These are phyloP conservation scores for Drosophila emarginata DNA, from an alignment of 2,888 invertebrate genomes.

Conservation along the genomic window DNA sequence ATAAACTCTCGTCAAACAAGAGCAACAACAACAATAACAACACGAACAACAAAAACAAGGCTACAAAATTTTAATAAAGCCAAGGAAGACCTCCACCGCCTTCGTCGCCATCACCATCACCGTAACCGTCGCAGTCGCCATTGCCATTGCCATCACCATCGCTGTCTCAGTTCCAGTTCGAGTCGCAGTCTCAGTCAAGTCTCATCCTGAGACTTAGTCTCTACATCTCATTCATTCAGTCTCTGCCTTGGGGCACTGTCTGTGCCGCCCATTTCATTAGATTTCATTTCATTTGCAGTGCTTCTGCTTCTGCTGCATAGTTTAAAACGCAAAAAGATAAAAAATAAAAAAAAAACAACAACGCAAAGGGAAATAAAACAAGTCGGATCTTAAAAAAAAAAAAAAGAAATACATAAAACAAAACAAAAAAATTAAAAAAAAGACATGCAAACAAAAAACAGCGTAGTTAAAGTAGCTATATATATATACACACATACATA, in stretches of 20 bases:
- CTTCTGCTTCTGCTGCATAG: conserved; percentile 51
- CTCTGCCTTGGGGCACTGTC: conserved; percentile 30
- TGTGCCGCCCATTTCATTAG: conserved; percentile 30
- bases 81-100: conserved; percentile 8
- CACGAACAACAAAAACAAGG: conserved; percentile 34
- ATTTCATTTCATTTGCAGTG: conserved; percentile 35
- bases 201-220: background rate
- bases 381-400: background rate
- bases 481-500: background rate
- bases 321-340: conserved; percentile 37
- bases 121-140: background rate
- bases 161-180: too few species aligned
- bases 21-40: conserved; percentile 25
- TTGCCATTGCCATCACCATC: background rate
- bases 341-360: background rate
- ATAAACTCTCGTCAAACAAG: conserved; percentile 35
- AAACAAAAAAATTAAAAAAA: background rate
- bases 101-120: background rate
- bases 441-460: background rate
- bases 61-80: conserved; percentile 49
- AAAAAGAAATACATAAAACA: background rate
- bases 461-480: background rate
- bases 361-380: background rate
- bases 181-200: background rate
- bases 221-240: conserved; percentile 7